Evolutionary conservation across 1,140 invertebrate genomes (phyloP), one percentile per base, ranked within the genome.

Genomic region (Hyles euphorbiae): DNA sequence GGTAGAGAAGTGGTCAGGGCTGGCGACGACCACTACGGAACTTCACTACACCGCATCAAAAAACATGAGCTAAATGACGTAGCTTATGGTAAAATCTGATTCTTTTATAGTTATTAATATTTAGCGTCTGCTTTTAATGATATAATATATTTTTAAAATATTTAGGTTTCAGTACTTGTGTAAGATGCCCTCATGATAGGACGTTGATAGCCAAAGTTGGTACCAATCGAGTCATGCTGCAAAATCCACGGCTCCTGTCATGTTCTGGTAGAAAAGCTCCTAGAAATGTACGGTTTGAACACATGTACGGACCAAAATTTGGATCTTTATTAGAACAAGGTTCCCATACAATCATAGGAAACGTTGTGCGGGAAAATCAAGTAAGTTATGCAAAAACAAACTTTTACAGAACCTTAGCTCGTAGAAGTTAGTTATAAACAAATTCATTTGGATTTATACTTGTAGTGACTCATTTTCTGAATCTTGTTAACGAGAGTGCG

Each of bases 181-280:
- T 87, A 48, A 74, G 61, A 60, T 87, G 84, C 60, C 84, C 84
- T 1, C 59, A 64, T 47, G 83, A 84, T 60, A 74, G 80, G 63
- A 87, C 82, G n/a, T 52, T 87, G 33, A 68, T 87, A 43, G 72
- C 81, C 5, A 83, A 74, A 58, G 44, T 70, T 7, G 77, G 80
- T 2, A 65, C 60, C 4, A 74, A 82, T 54, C 63, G 67, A 34
- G 81, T 83, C 0, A 54, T 76, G 8, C 55, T 87, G 9, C 74
- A 81, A 45, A 58, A 60, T 11, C 82, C 81, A 11, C 59, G 60
- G 5, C 53, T 87, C 9, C 12, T 53, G 3, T 70, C 74, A 0
- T 87, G 84, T 59, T 71, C 73, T 5, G 76, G 82, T 3, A 62
- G 62, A 40, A 74, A 60, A 50, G 69, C 72, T 40, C 64, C 79